Percentiles rank a stretch among this genome's conserved stretches.
These are phyloP conservation scores for Aphelocoma californica DNA, from an alignment of 2,797 vertebrate species.

Conservation along the genomic window DNA sequence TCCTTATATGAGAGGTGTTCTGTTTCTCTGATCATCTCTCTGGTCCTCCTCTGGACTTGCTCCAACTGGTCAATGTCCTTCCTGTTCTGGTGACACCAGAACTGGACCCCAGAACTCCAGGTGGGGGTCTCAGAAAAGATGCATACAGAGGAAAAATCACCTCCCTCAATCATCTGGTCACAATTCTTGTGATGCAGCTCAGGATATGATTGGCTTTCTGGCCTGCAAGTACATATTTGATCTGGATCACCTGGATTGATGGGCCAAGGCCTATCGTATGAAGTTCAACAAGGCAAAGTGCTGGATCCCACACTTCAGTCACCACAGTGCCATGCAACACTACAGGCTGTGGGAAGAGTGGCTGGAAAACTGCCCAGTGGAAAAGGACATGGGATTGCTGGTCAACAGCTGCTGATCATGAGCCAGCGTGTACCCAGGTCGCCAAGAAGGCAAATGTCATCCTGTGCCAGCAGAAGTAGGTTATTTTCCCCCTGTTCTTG, in stretches of 20 bases:
- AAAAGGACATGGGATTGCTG: neutral
- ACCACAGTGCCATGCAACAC: neutral
- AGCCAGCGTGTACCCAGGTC: neutral
- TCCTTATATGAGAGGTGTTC: neutral
- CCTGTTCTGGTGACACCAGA: neutral
- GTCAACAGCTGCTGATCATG: neutral
- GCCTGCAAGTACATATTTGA: neutral
- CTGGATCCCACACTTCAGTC: neutral
- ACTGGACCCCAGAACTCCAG: neutral
- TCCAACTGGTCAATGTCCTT: accelerated
- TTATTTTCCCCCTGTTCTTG: too few relatives aligned
- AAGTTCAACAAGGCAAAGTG: neutral
- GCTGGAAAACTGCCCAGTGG: neutral
- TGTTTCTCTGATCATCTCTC: neutral
- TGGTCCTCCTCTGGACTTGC: neutral
- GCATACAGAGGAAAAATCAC: neutral
- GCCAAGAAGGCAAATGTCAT: neutral
- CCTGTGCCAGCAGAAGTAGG: neutral
- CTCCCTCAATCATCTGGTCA: neutral
- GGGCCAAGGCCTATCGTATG: too few relatives aligned
- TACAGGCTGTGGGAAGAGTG: neutral
- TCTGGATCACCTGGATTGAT: neutral
- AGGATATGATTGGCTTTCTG: neutral
- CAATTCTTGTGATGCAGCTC: neutral
- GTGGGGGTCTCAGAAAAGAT: neutral